Percentiles rank a stretch among this genome's conserved stretches.
Conservation (phyloP, 2,797 vertebrate species). For the Onychomys leucogaster region DNA sequence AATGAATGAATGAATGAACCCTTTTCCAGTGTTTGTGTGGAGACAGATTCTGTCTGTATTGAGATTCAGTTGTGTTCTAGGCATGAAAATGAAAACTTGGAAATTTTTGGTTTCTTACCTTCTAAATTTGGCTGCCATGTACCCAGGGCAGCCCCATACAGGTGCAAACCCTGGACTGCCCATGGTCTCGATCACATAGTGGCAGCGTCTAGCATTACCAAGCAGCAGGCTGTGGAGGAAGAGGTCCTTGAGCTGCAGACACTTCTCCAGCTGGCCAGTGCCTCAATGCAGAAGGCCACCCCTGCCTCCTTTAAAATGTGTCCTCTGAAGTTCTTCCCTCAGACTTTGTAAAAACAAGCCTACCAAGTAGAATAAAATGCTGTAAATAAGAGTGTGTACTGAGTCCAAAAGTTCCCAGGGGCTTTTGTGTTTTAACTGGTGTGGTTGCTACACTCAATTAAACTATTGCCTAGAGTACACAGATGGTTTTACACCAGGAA, state of each 20-base stretch:
- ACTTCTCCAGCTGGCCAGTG: background rate
- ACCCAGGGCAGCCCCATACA: background rate
- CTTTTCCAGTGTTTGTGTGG: background rate
- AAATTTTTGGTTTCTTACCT: background rate
- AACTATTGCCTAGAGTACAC: background rate
- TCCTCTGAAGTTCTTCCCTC: background rate
- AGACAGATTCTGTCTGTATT: background rate
- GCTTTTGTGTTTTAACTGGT: background rate
- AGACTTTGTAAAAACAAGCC: background rate
- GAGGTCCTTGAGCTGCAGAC: background rate
- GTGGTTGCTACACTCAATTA: background rate
- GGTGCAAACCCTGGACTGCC: accelerated
- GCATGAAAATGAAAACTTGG: background rate
- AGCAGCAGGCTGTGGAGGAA: background rate
- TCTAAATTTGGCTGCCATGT: accelerated
- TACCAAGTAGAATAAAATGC: background rate
- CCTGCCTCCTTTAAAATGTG: background rate
- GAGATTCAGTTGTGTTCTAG: background rate
- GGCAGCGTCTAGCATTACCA: background rate
- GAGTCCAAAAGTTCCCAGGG: background rate
- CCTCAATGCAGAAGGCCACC: background rate
- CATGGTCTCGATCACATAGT: background rate
- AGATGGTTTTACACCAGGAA: background rate
- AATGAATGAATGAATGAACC: too few species aligned
- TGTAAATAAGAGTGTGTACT: background rate